phyloP scores from a whole-genome alignment of 2,113 vertebrate species.

The Collichthys lucidus region DNA sequence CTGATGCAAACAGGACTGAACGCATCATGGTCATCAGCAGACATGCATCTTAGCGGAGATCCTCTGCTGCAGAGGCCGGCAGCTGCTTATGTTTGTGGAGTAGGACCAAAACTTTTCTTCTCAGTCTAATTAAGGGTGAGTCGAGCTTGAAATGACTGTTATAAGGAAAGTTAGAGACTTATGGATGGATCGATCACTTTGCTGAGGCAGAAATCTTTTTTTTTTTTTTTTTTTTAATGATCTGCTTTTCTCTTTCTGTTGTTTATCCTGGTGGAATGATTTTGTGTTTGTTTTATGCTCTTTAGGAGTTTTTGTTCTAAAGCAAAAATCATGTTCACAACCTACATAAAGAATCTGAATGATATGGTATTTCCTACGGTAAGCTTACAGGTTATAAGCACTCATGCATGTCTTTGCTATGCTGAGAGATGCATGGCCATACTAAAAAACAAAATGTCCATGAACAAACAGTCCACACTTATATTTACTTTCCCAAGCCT shows the following conservation, averaged over 20 bases:
- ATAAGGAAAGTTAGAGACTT: not conserved
- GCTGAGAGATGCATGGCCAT: constrained; percentile 77
- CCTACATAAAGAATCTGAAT: constrained; percentile 85
- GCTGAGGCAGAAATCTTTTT: constrained; percentile 27
- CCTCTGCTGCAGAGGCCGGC: not conserved
- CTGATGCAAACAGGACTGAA: constrained; percentile 39
- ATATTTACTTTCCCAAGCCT: constrained; percentile 41
- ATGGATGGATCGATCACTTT: constrained; percentile 46
- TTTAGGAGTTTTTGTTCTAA: constrained; percentile 82
- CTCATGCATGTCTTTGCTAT: constrained; percentile 74
- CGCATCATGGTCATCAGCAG: constrained; percentile 14
- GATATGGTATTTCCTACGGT: constrained; percentile 84
- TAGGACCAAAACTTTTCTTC: constrained; percentile 53
- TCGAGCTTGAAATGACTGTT: constrained; percentile 30
- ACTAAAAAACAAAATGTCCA: constrained; percentile 49
- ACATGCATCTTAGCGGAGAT: constrained; percentile 10
- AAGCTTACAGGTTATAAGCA: constrained; percentile 72
- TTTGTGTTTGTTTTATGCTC: constrained; percentile 78
- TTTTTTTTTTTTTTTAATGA: not conserved
- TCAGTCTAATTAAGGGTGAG: constrained; percentile 72
- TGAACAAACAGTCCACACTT: constrained; percentile 41
- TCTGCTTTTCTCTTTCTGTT: constrained; percentile 52
- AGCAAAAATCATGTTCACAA: constrained; percentile 82
- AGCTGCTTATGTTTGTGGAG: not conserved
- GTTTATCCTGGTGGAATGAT: constrained; percentile 68